Percentiles rank a stretch among this genome's conserved stretches.
These are phyloP conservation scores for Gavia stellata DNA, from an alignment of 2,113 vertebrate species.

Conservation along the genomic window DNA sequence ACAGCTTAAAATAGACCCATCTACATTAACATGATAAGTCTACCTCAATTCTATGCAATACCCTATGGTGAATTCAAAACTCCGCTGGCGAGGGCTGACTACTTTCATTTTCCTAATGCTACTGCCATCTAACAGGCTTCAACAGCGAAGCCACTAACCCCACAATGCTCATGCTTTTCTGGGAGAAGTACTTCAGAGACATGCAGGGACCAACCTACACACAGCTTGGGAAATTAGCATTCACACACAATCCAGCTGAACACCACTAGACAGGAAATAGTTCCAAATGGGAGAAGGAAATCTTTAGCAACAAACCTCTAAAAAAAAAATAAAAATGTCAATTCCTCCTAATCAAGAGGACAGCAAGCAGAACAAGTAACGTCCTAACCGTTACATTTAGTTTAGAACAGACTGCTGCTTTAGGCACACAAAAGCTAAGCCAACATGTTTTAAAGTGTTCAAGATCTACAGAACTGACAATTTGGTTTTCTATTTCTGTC, in stretches of 20 bases:
- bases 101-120: not conserved
- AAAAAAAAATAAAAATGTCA: not conserved
- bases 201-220: constrained; percentile 11
- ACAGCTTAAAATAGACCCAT: not conserved
- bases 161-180: not conserved
- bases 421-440: constrained; percentile 47
- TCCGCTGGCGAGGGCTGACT: not conserved
- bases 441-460: not conserved
- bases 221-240: not conserved
- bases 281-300: not conserved
- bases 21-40: not conserved
- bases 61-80: not conserved
- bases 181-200: not conserved
- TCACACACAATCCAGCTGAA: not conserved
- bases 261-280: not conserved
- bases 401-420: constrained; percentile 20
- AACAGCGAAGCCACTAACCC: not conserved
- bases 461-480: constrained; percentile 47
- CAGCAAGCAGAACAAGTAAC: not conserved
- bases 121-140: constrained; percentile 4
- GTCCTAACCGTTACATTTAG: constrained; percentile 13
- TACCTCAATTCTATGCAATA: not conserved
- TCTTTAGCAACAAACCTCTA: not conserved
- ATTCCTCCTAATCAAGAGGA: not conserved
- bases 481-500: constrained; percentile 62